Percentiles rank a stretch among this genome's conserved stretches.
phyloP scores from a whole-genome alignment of 2,888 invertebrate genomes.

The Eupithecia abbreviata region DNA sequence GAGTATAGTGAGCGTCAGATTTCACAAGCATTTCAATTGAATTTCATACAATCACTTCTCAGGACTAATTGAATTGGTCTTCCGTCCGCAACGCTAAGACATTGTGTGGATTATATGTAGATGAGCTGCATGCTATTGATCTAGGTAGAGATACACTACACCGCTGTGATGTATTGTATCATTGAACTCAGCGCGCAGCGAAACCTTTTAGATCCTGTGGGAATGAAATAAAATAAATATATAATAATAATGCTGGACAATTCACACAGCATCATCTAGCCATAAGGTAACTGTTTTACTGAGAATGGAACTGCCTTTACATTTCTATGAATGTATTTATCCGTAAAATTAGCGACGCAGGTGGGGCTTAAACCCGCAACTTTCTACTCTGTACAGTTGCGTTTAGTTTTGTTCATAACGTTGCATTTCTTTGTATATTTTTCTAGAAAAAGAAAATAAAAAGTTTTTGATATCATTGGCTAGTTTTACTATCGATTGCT shows the following conservation, averaged over 20 bases:
- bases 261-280: no score
- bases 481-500: not conserved
- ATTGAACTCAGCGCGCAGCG: not conserved
- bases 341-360: not conserved
- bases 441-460: not conserved
- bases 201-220: not conserved
- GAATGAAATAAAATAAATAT: not conserved
- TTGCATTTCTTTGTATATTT: not conserved
- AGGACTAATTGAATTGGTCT: conserved; percentile 5
- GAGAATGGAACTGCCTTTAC: not conserved
- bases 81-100: not conserved
- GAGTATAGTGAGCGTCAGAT: no score
- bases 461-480: not conserved
- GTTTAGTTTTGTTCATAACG: not conserved
- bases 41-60: not conserved
- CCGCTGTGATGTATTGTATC: not conserved
- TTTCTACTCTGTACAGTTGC: not conserved
- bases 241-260: no score
- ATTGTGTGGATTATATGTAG: not conserved
- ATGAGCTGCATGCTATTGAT: conserved; percentile 1
- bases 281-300: no score
- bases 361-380: not conserved
- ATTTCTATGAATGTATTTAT: not conserved
- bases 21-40: not conserved
- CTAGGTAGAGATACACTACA: not conserved